Percentiles rank a stretch among this genome's conserved stretches.
These are phyloP conservation scores for Macrochelys suwanniensis DNA, from an alignment of 2,797 vertebrate genomes.

Conservation along the genomic window DNA sequence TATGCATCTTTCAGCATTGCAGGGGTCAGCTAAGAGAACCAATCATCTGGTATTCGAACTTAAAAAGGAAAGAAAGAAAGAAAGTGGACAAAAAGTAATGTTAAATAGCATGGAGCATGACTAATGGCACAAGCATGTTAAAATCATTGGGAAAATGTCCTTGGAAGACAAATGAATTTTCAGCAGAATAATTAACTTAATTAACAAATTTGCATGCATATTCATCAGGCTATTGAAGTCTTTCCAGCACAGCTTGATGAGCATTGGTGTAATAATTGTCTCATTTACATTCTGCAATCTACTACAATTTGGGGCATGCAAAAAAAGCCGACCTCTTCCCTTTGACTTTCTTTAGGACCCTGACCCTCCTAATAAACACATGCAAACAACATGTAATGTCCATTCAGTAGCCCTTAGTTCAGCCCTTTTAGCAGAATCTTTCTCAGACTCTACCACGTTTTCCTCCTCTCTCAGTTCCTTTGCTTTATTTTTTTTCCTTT, in stretches of 20 bases:
- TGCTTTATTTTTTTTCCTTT: constrained; percentile 68
- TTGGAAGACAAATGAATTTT: constrained; percentile 99
- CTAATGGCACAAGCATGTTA: constrained; percentile 99
- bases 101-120: constrained; percentile 97
- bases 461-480: constrained; percentile 31
- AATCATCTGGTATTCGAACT: constrained; percentile 78
- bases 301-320: constrained; percentile 91
- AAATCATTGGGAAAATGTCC: constrained; percentile 99
- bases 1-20: constrained; percentile 66
- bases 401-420: constrained; percentile 58
- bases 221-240: constrained; percentile 99
- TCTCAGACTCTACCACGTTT: constrained; percentile 24
- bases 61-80: constrained; percentile 65
- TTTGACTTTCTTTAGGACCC: constrained; percentile 83
- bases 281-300: constrained; percentile 99
- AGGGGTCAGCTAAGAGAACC: constrained; percentile 79
- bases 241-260: constrained; percentile 99
- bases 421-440: constrained; percentile 47
- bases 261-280: constrained; percentile 99
- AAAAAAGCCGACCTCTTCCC: constrained; percentile 83
- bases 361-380: constrained; percentile 60
- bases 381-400: constrained; percentile 70
- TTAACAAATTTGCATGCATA: constrained; percentile 99
- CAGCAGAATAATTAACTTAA: constrained; percentile 99
- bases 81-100: constrained; percentile 96